Evolutionary conservation across 1,140 invertebrate genomes (phyloP).

Genomic region (Danaus plexippus): DNA sequence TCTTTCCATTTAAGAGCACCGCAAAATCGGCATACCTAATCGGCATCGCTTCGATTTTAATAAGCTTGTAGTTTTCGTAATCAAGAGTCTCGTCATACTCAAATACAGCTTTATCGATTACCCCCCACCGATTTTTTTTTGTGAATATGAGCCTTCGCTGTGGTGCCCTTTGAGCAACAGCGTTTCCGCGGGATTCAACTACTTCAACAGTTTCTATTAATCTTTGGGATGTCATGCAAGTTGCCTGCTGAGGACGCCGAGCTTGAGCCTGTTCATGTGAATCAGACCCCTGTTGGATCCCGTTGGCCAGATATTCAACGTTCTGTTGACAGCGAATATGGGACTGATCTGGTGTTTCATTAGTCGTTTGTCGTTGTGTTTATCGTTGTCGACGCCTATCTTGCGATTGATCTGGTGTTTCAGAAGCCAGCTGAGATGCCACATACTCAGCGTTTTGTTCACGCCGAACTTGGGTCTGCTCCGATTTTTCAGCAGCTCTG

Average conservation of each 20-base stretch:
- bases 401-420: slow-evolving; percentile 15
- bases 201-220: slow-evolving; percentile 22
- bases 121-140: slow-evolving; percentile 27
- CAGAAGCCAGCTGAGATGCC: slow-evolving; percentile 24
- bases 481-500: no score
- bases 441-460: slow-evolving; percentile 22
- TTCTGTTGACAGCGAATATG: no score
- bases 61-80: slow-evolving; percentile 28
- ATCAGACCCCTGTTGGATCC: no score
- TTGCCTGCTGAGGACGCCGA: no score
- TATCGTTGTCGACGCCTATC: no score
- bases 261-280: no score
- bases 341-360: no score
- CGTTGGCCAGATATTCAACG: no score
- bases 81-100: slow-evolving; percentile 25
- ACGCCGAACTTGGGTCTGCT: slow-evolving; percentile 9
- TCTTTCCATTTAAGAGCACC: slow-evolving; percentile 34
- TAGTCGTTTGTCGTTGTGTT: no score
- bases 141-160: slow-evolving; percentile 28
- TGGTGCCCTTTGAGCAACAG: slow-evolving; percentile 29
- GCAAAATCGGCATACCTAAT: slow-evolving; percentile 29
- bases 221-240: slow-evolving; percentile 14
- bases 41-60: slow-evolving; percentile 31
- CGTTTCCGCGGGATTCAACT: slow-evolving; percentile 24
- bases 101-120: slow-evolving; percentile 27